Evolutionary conservation across 2,888 invertebrate genomes (phyloP).

Genomic region (Branchellion lobata): DNA sequence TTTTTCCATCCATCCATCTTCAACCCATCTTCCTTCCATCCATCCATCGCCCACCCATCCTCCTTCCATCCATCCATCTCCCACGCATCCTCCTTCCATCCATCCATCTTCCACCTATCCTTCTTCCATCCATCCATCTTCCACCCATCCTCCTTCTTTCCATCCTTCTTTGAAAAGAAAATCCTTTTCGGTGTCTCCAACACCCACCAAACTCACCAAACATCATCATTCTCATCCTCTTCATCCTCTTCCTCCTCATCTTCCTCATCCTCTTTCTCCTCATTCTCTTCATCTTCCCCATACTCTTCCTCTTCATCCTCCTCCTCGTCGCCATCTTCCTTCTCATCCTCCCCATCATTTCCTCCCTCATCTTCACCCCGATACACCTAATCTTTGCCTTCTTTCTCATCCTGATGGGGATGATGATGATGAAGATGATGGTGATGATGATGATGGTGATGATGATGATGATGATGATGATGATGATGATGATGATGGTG

Average conservation of each 20-base stretch:
- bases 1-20: not conserved
- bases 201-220: not conserved
- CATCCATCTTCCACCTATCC: not conserved
- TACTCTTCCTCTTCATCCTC: too few relatives aligned
- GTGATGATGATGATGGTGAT: constrained; percentile 2
- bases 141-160: not conserved
- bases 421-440: constrained; percentile 15
- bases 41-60: not conserved
- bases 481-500: not conserved
- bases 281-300: too few relatives aligned
- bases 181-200: constrained; percentile 1
- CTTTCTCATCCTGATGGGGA: too few relatives aligned
- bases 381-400: too few relatives aligned
- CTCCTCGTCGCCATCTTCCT: too few relatives aligned
- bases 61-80: not conserved
- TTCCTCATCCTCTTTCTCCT: too few relatives aligned
- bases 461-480: not conserved
- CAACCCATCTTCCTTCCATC: not conserved
- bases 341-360: too few relatives aligned
- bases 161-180: not conserved
- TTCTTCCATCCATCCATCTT: not conserved
- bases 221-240: too few relatives aligned
- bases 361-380: too few relatives aligned
- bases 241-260: too few relatives aligned
- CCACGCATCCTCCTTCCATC: not conserved